phyloP scores from a whole-genome alignment of 2,113 vertebrate species.

The Leuciscus idus region DNA sequence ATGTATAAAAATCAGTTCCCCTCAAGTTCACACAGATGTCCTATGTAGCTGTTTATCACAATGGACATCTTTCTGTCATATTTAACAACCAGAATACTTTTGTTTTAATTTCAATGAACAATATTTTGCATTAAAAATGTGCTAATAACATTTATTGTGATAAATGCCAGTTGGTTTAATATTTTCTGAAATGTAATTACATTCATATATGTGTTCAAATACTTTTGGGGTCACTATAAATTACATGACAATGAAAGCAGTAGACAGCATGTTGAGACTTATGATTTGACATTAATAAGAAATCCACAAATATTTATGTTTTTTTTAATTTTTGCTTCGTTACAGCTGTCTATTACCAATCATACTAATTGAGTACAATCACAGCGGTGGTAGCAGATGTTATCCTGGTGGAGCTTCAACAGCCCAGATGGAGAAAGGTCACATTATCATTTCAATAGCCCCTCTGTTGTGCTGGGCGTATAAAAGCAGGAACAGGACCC shows the following conservation, averaged over 20 bases:
- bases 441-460: slow-evolving; percentile 62
- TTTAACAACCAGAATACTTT: background rate
- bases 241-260: background rate
- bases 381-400: slow-evolving; percentile 14
- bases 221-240: too few relatives aligned
- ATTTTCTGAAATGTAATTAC: background rate
- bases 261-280: background rate
- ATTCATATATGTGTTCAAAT: background rate
- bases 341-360: background rate
- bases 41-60: background rate
- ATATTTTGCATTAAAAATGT: background rate
- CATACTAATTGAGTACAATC: slow-evolving; percentile 25
- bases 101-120: background rate
- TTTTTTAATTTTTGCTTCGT: accelerated
- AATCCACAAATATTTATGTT: background rate
- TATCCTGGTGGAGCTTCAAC: slow-evolving; percentile 43
- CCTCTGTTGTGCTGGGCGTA: slow-evolving; percentile 26
- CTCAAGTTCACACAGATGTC: background rate
- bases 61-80: background rate
- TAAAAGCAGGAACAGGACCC: slow-evolving; percentile 43
- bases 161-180: background rate
- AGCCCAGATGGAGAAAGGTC: slow-evolving; percentile 60
- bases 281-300: background rate
- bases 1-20: background rate
- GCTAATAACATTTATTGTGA: background rate